Evolutionary conservation across 2,113 vertebrate genomes (phyloP).

Genomic region (Channa maculata): DNA sequence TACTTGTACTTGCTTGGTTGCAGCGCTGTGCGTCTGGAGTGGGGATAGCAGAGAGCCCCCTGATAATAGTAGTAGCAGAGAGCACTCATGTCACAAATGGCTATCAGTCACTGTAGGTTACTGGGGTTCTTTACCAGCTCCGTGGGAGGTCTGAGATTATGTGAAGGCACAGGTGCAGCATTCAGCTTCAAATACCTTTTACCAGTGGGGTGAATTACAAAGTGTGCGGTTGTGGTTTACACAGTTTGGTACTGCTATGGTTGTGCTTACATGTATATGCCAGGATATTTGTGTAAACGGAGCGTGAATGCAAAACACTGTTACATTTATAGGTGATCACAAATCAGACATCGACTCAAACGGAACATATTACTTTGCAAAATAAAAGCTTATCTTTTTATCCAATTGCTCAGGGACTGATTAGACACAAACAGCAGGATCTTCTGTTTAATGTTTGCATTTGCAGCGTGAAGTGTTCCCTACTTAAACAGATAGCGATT

Average conservation of each 20-base stretch:
- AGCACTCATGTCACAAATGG: conserved; percentile 42
- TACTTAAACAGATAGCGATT: conserved; percentile 29
- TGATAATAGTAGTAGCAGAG: conserved; percentile 44
- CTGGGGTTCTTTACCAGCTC: conserved; percentile 64
- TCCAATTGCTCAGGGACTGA: conserved; percentile 28
- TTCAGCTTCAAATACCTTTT: conserved; percentile 59
- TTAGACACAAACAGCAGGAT: conserved; percentile 35
- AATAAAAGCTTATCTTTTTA: conserved; percentile 15
- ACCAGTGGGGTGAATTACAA: conserved; percentile 22
- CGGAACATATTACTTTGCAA: conserved; percentile 26
- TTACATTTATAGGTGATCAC: conserved; percentile 22
- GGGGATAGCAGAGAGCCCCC: conserved; percentile 26
- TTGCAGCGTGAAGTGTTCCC: conserved; percentile 11
- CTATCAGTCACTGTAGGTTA: conserved; percentile 54
- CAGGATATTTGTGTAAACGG: conserved; percentile 25
- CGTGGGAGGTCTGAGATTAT: conserved; percentile 61
- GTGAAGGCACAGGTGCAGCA: conserved; percentile 54
- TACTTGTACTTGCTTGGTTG: conserved; percentile 8
- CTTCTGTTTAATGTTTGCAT: conserved; percentile 27
- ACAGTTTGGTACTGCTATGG: neutral
- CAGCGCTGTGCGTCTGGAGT: conserved; percentile 3
- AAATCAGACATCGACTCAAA: conserved; percentile 5
- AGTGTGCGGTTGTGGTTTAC: conserved; percentile 12
- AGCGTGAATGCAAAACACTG: conserved; percentile 7
- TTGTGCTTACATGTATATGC: neutral